Conservation (phyloP, 2,888 invertebrate genomes). For the Mythimna loreyi region DNA sequence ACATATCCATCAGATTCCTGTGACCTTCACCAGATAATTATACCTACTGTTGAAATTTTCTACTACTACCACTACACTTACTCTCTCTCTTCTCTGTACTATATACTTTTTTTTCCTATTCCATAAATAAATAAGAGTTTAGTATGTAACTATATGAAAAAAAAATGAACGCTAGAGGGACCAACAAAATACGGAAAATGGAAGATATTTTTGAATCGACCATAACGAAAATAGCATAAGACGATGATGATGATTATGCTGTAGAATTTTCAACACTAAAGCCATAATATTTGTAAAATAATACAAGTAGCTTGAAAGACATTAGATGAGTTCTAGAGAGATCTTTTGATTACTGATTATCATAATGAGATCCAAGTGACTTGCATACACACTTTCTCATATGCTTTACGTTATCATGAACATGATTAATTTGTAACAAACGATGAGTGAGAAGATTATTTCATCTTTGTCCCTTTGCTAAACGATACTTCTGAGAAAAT, state of each 20-base stretch:
- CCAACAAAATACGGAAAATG: background rate
- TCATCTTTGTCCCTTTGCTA: conserved; percentile 26
- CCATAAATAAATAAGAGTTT: background rate
- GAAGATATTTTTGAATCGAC: background rate
- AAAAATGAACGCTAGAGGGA: background rate
- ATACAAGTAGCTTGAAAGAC: background rate
- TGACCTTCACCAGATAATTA: no score
- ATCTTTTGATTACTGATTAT: background rate
- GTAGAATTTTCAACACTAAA: background rate
- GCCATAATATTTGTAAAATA: no score
- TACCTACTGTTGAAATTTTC: no score
- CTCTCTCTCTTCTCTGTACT: no score
- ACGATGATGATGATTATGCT: background rate
- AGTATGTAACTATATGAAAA: background rate
- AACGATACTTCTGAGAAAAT: conserved; percentile 21
- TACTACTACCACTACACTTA: no score
- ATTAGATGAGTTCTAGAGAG: no score
- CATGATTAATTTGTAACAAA: background rate
- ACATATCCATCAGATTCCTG: no score
- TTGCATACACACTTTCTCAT: background rate
- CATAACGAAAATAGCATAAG: no score
- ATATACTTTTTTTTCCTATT: no score
- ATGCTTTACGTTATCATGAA: background rate
- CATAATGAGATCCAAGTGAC: background rate
- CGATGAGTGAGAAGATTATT: conserved; percentile 11